phyloP scores from a whole-genome alignment of 2,888 invertebrate genomes.

The Nomada ruficornis region DNA sequence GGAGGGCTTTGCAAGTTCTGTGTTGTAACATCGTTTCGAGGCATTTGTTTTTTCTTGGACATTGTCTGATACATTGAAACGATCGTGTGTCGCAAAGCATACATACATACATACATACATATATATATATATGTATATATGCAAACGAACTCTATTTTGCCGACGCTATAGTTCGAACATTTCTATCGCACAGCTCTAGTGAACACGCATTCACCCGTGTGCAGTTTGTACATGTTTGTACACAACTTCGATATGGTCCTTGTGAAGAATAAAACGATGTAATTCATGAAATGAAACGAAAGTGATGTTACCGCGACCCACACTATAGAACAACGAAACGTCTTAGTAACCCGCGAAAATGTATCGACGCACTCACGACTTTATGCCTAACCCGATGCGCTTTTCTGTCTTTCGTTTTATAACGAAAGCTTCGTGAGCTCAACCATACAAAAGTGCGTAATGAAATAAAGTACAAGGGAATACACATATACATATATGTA shows the following conservation, averaged over 20 bases:
- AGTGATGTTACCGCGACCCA: constrained; percentile 21
- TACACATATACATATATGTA: not conserved
- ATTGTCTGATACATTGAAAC: constrained; percentile 12
- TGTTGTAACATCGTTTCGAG: constrained; percentile 18
- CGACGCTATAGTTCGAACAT: constrained; percentile 21
- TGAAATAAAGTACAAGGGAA: constrained; percentile 22
- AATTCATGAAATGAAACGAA: constrained; percentile 7
- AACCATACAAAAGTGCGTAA: constrained; percentile 25
- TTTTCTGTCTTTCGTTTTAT: not conserved
- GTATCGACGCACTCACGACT: constrained; percentile 21
- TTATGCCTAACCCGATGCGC: constrained; percentile 11
- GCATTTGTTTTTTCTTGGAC: not conserved
- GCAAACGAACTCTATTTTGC: constrained; percentile 35
- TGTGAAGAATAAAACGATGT: not conserved
- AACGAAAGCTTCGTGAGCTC: constrained; percentile 1
- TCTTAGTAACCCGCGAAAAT: constrained; percentile 9
- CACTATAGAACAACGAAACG: constrained; percentile 5
- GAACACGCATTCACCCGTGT: constrained; percentile 33
- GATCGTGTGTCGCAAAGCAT: not conserved
- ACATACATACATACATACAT: not conserved
- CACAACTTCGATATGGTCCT: constrained; percentile 13
- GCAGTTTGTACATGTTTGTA: constrained; percentile 36
- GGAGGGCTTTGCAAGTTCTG: constrained; percentile 33
- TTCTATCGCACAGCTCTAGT: constrained; percentile 2
- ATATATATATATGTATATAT: constrained; percentile 3